Evolutionary conservation across 2,113 vertebrate genomes (phyloP), one percentile per base, ranked within the genome.

Genomic region (Channa maculata): DNA sequence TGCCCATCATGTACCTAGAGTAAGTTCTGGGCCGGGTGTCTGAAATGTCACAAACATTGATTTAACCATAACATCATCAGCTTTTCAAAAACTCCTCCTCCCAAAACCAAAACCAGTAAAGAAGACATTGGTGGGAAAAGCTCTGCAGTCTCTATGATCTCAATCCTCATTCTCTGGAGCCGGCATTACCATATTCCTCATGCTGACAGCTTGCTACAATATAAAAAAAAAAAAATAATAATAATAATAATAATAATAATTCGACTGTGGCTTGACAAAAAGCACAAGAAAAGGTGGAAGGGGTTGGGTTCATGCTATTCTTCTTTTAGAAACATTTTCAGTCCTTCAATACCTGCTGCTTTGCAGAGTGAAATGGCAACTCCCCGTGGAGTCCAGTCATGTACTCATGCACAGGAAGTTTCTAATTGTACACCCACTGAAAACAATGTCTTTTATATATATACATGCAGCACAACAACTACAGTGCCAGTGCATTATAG

Each of bases 251-350:
- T 24, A 24, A 24, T 24, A 24, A 24, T 24, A 24, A 24, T 24
- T 24, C 24, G 75, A 57, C 67, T 41, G 50, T 60, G 63, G 48
- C 43, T 39, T 64, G 50, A 71, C 68, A 90, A 88, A 80, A 71
- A 84, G 69, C 39, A 37, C 43, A 71, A 91, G 87, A 90, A 88
- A 89, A 67, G 87, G 90, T 88, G 92, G 87, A 91, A 92, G 75
- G 88, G 87, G 72, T 80, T 88, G 41, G 79, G 83, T 60, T 68
- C 14, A 0, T 36, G 57, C 86, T 78, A 81, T 91, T 91, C 71
- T 86, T 86, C 63, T 75, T 83, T 45, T 43, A 39, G 46, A 55
- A 69, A 73, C 72, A 74, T 84, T 91, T 86, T 84, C 79, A 83
- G 77, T 78, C 66, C 63, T 66, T 89, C 54, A 58, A 51, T 80